Evolutionary conservation across 2,797 vertebrate genomes (phyloP).

Genomic region (Crax fasciolata): DNA sequence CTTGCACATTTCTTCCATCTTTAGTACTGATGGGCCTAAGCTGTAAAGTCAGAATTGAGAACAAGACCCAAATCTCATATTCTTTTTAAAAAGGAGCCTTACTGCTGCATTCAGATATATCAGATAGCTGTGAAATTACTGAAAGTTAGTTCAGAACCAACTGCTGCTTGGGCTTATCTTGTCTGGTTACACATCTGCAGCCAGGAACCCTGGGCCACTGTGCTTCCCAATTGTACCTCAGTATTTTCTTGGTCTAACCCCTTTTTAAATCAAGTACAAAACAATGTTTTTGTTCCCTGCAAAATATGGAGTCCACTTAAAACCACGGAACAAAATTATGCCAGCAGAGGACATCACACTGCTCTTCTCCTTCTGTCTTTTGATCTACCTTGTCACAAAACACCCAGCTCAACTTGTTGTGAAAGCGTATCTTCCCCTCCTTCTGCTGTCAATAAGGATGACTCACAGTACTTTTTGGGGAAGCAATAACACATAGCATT

Average conservation of each 20-base stretch:
- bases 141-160: not conserved
- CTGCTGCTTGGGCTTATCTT: not conserved
- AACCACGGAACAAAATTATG: accelerated
- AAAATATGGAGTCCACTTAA: not conserved
- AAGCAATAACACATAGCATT: not conserved
- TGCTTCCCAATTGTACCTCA: not conserved
- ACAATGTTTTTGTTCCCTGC: not conserved
- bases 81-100: not conserved
- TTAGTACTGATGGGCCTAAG: not conserved
- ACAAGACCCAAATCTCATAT: conserved; percentile 5
- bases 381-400: not conserved
- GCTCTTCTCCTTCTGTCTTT: not conserved
- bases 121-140: not conserved
- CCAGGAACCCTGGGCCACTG: not conserved
- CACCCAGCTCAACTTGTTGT: not conserved
- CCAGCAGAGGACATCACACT: not conserved
- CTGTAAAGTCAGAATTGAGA: conserved; percentile 28
- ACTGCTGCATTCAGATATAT: not conserved
- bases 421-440: not conserved
- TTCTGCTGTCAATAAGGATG: not conserved
- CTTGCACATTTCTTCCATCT: not conserved
- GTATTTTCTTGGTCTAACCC: not conserved
- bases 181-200: not conserved
- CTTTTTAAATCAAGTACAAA: not conserved
- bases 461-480: not conserved